Evolutionary conservation across 1,140 invertebrate species (phyloP), one percentile per base, ranked within the genome.

Genomic region (Drosophila bocqueti): DNA sequence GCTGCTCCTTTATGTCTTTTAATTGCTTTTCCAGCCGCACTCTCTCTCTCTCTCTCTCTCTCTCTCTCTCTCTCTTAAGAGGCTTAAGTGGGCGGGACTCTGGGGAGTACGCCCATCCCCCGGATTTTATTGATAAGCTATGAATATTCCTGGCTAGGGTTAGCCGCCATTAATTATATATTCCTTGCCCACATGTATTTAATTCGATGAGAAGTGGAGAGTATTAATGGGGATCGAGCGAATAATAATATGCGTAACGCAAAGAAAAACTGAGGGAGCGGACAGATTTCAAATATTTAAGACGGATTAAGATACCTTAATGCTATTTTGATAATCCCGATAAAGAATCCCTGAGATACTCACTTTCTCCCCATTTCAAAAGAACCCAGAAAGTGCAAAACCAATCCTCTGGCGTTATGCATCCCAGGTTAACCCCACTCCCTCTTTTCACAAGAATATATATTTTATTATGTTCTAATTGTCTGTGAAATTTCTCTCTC

Each of bases 1-100:
- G 11, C 18, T 46, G 2, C 11, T n/a, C 2, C 18, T n/a, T 1
- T n/a, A 16, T 16, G 24, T 72, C 76, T 76, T 84, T 83, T 80
- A 84, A 80, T 83, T 80, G 76, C 71, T 76, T 79, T 76, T 68
- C 10, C 26, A n/a, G 49, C 47, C 16, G 9, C 1, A 34, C 3
- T 29, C 31, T 9, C 31, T 9, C 29, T 31, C 29, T 1, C 29
- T 24, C n/a, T n/a, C n/a, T n/a, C 21, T 21, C 21, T 21, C 21
- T 29, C 29, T 29, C 6, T 31, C 29, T 52, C 31, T 36, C 55
- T 47, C 46, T 10, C 24, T 26, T 72, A 81, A 81, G 79, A 76
- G 79, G 73, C 79, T 61, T 60, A 64, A 50, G 58, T 45, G 46
- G 46, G 59, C 16, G 47, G 64, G 11, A 34, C 49, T 52, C 29